Conservation (phyloP, 1,140 invertebrate species). For the Schlechtendalia chinensis region DNA sequence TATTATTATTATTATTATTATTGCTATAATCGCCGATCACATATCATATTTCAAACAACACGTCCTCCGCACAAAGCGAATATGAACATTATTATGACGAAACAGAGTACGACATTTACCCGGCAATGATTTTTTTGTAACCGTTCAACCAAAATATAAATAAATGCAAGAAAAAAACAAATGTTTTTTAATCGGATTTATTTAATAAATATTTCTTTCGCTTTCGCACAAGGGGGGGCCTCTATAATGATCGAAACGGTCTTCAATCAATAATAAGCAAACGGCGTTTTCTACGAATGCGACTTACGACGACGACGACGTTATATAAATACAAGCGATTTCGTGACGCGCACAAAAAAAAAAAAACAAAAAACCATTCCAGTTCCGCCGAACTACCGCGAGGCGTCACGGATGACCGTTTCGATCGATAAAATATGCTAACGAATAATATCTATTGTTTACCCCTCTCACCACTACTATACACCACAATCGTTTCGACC, state of each 20-base stretch:
- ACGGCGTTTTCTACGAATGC: background rate
- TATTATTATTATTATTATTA: slow-evolving; percentile 1
- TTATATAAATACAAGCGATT: background rate
- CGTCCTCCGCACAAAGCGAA: background rate
- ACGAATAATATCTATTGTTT: slow-evolving; percentile 7
- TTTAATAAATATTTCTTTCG: background rate
- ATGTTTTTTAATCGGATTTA: background rate
- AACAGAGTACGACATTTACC: background rate
- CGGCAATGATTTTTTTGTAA: background rate
- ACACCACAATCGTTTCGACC: background rate
- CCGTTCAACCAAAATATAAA: background rate
- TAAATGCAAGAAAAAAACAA: background rate
- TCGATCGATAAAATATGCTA: background rate
- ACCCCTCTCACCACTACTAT: background rate
- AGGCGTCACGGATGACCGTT: background rate
- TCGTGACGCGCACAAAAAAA: background rate
- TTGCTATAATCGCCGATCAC: background rate
- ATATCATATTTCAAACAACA: slow-evolving; percentile 23
- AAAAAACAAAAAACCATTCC: background rate
- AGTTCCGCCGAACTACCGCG: background rate
- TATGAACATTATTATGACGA: slow-evolving; percentile 12
- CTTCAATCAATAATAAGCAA: too few relatives aligned
- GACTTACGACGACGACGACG: background rate
- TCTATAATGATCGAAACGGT: too few relatives aligned
- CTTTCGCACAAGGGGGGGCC: too few relatives aligned